Evolutionary conservation across 1,140 invertebrate genomes (phyloP).

Genomic region (Dendroctonus valens): DNA sequence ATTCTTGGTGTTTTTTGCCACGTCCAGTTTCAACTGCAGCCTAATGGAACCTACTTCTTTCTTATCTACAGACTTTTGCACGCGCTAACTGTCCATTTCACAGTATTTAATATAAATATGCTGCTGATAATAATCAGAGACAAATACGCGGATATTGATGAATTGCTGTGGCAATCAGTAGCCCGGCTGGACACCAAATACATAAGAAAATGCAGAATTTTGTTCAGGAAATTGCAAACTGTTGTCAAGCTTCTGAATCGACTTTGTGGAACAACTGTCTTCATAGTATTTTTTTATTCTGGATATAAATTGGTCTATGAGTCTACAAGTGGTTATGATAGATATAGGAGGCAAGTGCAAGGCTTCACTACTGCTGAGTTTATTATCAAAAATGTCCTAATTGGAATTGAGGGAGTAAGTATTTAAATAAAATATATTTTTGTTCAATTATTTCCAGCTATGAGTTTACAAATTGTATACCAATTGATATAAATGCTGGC

Average conservation of each 20-base stretch:
- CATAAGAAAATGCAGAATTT: constrained; percentile 2
- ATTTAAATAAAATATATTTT: too few relatives aligned
- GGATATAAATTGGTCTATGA: constrained; percentile 1
- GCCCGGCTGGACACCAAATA: not conserved
- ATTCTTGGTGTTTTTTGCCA: not conserved
- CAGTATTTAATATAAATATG: not conserved
- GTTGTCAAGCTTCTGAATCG: not conserved
- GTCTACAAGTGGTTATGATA: not conserved
- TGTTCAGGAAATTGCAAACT: not conserved
- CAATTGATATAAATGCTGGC: too few relatives aligned
- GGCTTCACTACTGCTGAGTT: too few relatives aligned
- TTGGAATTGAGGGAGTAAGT: too few relatives aligned
- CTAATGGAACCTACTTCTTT: not conserved
- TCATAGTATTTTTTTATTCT: constrained; percentile 1
- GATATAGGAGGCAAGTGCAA: not conserved
- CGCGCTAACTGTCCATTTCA: not conserved
- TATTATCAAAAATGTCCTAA: too few relatives aligned
- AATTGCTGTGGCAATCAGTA: not conserved
- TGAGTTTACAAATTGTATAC: too few relatives aligned
- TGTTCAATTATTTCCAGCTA: too few relatives aligned
- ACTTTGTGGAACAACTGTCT: not conserved
- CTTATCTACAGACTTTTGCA: not conserved
- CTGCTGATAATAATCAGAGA: not conserved
- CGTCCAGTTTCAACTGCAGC: not conserved
- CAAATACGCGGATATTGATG: not conserved